phyloP scores from a whole-genome alignment of 2,888 invertebrate genomes.

The Psylliodes chrysocephalus region DNA sequence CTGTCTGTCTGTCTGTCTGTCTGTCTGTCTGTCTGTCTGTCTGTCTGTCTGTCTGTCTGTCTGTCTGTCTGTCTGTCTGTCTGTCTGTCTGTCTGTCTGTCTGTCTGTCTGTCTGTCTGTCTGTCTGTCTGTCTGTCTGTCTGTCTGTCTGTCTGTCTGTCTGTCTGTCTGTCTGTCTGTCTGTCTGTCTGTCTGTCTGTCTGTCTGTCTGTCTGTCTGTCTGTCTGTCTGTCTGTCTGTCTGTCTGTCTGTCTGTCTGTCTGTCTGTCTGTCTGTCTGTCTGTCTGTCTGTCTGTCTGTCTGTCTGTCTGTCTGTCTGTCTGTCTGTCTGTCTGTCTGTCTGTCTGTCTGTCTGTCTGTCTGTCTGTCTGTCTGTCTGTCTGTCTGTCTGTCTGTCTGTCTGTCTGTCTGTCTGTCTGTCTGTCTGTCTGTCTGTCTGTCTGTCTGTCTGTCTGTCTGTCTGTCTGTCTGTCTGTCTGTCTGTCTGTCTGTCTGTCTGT shows the following conservation, averaged over 20 bases:
- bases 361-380: constrained; percentile 33
- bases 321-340: constrained; percentile 27
- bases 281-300: constrained; percentile 28
- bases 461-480: constrained; percentile 37
- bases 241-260: constrained; percentile 33
- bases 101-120: constrained; percentile 21
- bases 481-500: constrained; percentile 30
- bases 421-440: constrained; percentile 38
- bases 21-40: constrained; percentile 29
- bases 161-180: constrained; percentile 31
- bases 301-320: constrained; percentile 34
- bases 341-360: constrained; percentile 25
- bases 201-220: constrained; percentile 33
- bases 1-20: constrained; percentile 29
- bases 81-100: constrained; percentile 18
- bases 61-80: constrained; percentile 28
- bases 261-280: constrained; percentile 20
- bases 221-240: constrained; percentile 29
- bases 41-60: constrained; percentile 29
- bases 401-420: constrained; percentile 38
- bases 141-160: constrained; percentile 26
- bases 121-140: constrained; percentile 16
- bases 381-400: constrained; percentile 38
- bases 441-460: constrained; percentile 34
- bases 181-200: constrained; percentile 21